These are phyloP conservation scores for Microchrysa polita DNA, from an alignment of 2,888 invertebrate genomes.

Conservation along the genomic window DNA sequence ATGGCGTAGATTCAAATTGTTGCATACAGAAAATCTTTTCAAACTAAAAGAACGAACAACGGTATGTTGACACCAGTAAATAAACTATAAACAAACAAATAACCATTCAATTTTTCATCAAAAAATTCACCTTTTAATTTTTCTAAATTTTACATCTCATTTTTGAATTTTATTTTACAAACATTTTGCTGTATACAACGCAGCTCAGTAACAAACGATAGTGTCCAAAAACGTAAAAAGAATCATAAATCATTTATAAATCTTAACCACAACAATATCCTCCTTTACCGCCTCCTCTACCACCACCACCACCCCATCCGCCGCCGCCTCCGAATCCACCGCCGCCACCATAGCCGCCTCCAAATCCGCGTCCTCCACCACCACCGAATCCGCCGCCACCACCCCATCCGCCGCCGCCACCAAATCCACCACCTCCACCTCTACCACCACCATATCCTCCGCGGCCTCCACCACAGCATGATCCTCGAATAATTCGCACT, in stretches of 20 bases:
- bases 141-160: too few relatives aligned
- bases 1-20: too few relatives aligned
- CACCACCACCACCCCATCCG: constrained; percentile 23
- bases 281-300: constrained; percentile 3
- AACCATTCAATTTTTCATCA: too few relatives aligned
- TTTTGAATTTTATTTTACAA: too few relatives aligned
- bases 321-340: constrained; percentile 39
- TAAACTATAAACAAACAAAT: too few relatives aligned
- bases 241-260: neutral
- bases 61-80: too few relatives aligned
- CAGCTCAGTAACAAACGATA: too few relatives aligned
- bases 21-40: too few relatives aligned
- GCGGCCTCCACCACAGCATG: neutral
- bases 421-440: constrained; percentile 36
- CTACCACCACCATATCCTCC: constrained; percentile 45
- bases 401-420: constrained; percentile 21
- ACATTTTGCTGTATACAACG: too few relatives aligned
- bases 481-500: neutral
- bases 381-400: constrained; percentile 40
- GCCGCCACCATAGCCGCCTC: constrained; percentile 36
- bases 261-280: constrained; percentile 25
- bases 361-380: constrained; percentile 43
- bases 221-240: too few relatives aligned
- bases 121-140: too few relatives aligned
- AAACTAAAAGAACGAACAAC: too few relatives aligned